Base-by-base conservation (phyloP, 2,797 vertebrate genomes). In the Anabas testudineus region DNA sequence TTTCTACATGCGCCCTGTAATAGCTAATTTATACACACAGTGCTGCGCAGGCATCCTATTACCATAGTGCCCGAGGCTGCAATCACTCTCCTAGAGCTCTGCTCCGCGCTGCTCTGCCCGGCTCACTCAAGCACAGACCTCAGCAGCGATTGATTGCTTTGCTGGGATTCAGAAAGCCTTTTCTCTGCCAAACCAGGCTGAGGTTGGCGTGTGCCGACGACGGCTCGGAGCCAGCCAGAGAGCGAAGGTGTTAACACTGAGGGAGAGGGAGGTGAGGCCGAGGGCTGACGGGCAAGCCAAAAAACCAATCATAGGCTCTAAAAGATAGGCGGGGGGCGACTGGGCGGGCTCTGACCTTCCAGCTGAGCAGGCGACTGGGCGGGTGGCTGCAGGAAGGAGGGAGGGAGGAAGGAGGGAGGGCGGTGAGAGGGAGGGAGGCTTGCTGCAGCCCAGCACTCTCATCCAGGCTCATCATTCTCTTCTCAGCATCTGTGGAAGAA, bases 401-500 rank as follows among this genome's bases (percentile, higher is more conserved):
- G 67, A 76, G 61, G 34, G 63, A 28, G 32, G 7, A 24, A 34
- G 46, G 53, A 37, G 12, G 67, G 63, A 64, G 10, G 32, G 59
- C n/a, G 60, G 68, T 2, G 41, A 13, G 42, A 32, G 67, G 64
- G 71, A 93, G 93, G 88, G 94, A 90, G 92, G 92, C 94, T 94
- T 95, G 95, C 96, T 96, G 95, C 95, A 96, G 95, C 96, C 93
- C 94, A 94, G 95, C 95, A 92, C 94, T 90, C 90, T 88, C 93
- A 94, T 94, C 95, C 95, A 96, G 94, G 90, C 94, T 95, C 93
- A 87, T 95, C 95, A 96, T 96, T 95, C 94, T 92, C 92, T 93
- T 94, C 95, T 86, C 95, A 97, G 96, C 96, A 95, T 96, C 94
- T 94, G 95, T 96, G 94, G 94, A 96, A 96, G 97, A 96, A 97